Base-by-base conservation (phyloP, 1,140 invertebrate genomes). In the Leptinotarsa defecta region DNA sequence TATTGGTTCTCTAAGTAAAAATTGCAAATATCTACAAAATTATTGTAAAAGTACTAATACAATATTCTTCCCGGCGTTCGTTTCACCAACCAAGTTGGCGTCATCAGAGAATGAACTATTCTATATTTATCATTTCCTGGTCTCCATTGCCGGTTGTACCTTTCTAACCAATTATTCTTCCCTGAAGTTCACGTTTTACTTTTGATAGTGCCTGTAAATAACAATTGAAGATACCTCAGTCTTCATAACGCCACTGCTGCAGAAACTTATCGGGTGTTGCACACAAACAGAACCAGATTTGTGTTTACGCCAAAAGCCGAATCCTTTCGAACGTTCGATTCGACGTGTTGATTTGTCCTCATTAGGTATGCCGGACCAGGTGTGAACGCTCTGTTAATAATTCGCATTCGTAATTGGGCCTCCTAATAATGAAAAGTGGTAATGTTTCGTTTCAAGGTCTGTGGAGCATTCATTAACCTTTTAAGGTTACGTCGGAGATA, bases 381-480 rank as follows among this genome's bases (percentile, higher is more conserved):
- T 80, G 80, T 81, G 80, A 81, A 80, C 67, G 77, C 69, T 78
- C 80, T 74, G 67, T 78, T 77, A 80, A 81, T 79, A 79, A 80
- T 80, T 80, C 79, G 76, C 76, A 80, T 79, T 81, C 78, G 34
- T 79, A 77, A 79, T 79, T 68, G 77, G 71, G 73, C 57, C 71
- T 63, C 76, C 74, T 61, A 75, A 68, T 67, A 62, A 78, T 65
- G 70, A 77, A 75, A 73, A 57, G 52, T 57, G 52, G 52, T 57
- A 57, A 57, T 65, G 22, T 75, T 68, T 72, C 48, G 27, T 75
- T 82, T 82, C 82, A 83, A 83, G 81, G 82, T 82, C 79, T 80
- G 73, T 76, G 75, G 77, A 81, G 80, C 82, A 83, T 83, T 83
- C 82, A 79, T 83, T 83, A 82, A 83, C 82, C 82, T 83, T 83